Evolutionary conservation across 2,888 invertebrate species (phyloP).

Genomic region (Epinotia nisella): DNA sequence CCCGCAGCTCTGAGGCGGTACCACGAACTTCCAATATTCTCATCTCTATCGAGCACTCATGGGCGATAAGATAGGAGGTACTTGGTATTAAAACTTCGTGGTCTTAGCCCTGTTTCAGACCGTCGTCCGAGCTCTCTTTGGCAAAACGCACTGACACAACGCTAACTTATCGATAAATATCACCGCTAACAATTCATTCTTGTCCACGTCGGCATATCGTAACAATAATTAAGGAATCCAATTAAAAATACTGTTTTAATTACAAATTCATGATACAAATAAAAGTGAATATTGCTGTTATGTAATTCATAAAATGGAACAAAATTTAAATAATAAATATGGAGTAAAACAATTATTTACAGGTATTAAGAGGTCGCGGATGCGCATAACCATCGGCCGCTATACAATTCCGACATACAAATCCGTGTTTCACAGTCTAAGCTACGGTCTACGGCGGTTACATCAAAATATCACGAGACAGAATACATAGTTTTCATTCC

Average conservation of each 20-base stretch:
- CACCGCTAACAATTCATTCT: slow-evolving; percentile 61
- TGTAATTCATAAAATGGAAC: slow-evolving; percentile 39
- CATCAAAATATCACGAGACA: slow-evolving; percentile 79
- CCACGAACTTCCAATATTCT: neutral
- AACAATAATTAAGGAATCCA: slow-evolving; percentile 52
- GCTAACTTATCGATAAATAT: slow-evolving; percentile 70
- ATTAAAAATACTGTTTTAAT: slow-evolving; percentile 51
- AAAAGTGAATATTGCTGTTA: slow-evolving; percentile 35
- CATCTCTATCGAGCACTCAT: neutral
- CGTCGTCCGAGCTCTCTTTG: slow-evolving; percentile 48
- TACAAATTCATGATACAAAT: slow-evolving; percentile 56
- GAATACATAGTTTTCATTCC: slow-evolving; percentile 75
- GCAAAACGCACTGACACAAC: slow-evolving; percentile 52
- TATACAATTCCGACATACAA: slow-evolving; percentile 70
- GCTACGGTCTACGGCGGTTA: slow-evolving; percentile 66
- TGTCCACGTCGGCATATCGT: slow-evolving; percentile 51
- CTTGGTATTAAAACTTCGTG: neutral
- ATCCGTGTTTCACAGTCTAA: slow-evolving; percentile 58
- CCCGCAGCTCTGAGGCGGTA: slow-evolving; percentile 35
- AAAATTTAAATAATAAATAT: slow-evolving; percentile 49
- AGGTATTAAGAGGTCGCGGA: slow-evolving; percentile 56
- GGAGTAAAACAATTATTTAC: slow-evolving; percentile 64
- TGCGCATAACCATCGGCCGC: slow-evolving; percentile 52
- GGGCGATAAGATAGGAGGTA: neutral
- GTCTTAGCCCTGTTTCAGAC: slow-evolving; percentile 17